Evolutionary conservation across 2,113 vertebrate genomes (phyloP), one percentile per base, ranked within the genome.

Genomic region (Riparia riparia): DNA sequence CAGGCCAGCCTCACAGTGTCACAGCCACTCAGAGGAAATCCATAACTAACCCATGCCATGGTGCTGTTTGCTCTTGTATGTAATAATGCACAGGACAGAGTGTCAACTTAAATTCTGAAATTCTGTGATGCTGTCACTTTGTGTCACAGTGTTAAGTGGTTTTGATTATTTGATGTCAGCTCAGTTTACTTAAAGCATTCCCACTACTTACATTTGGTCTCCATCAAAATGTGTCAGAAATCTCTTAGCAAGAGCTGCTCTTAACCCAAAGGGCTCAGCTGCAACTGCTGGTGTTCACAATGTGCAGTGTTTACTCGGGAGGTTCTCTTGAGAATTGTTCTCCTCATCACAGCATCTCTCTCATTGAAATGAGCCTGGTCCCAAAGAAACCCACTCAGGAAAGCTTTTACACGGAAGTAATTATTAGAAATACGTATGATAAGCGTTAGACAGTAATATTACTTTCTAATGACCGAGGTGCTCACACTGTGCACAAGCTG

Each of bases 161-260:
- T 96, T 86, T 93, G 94, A 96, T 96, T 92, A 94, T 93, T 45
- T 93, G 71, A 92, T 97, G 95, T 97, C 94, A 94, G 79, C 60
- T 93, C 39, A 1, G 64, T 95, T 96, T 94, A 87, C 78, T 74
- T 80, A 93, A 88, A 93, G 86, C 66, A 68, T 83, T 89, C 57
- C 70, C 34, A n/a, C 71, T 80, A 18, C 77, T 82, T 93, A 39
- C 94, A 93, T 88, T 93, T 78, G 57, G 63, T 88, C 65, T 86
- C 82, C 86, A 94, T 94, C 92, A 96, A 87, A 69, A 72, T 3
- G 8, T 34, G 71, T 58, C 71, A 94, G 57, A 83, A 87, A 76
- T 63, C 54, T 92, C 82, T 76, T 54, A 37, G 54, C 25, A 89
- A 65, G 58, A 80, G 8, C 21, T 19, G 18, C 28, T 58, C 50